These are phyloP conservation scores for Eumacrocentrus americanus DNA, from an alignment of 2,888 invertebrate species.

Conservation along the genomic window DNA sequence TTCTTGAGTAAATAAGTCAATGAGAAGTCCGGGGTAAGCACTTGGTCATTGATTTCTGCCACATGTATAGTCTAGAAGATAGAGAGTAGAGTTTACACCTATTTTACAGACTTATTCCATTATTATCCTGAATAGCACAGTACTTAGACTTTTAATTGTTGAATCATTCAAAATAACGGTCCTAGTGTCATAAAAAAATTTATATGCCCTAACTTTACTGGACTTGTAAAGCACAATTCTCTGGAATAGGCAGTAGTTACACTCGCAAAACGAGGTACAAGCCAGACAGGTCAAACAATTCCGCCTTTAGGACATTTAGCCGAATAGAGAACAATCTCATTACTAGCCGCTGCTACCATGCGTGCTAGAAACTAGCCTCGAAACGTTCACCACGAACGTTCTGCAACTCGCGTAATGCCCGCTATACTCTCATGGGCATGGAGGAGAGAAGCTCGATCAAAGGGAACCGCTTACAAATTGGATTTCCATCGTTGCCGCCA, in stretches of 20 bases:
- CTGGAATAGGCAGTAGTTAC: neutral
- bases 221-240: neutral
- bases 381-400: constrained; percentile 25
- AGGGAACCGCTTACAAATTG: constrained; percentile 35
- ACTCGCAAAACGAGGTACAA: neutral
- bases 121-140: constrained; percentile 1
- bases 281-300: constrained; percentile 3
- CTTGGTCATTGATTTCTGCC: too few relatives aligned
- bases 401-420: constrained; percentile 21
- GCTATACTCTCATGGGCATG: neutral
- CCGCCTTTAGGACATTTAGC: constrained; percentile 7
- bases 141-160: neutral
- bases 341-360: constrained; percentile 17
- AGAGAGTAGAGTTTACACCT: too few relatives aligned
- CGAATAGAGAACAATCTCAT: constrained; percentile 32
- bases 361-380: constrained; percentile 24
- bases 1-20: too few relatives aligned
- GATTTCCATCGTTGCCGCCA: constrained; percentile 27
- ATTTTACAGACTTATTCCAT: too few relatives aligned
- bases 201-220: neutral
- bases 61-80: too few relatives aligned
- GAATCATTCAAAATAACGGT: constrained; percentile 7
- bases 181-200: neutral
- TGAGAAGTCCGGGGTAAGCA: too few relatives aligned
- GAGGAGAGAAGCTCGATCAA: constrained; percentile 29